A percentile compares a stretch with the other conserved stretches of the same genome.
phyloP scores from a whole-genome alignment of 2,888 invertebrate genomes.

The Papilio gigon region DNA sequence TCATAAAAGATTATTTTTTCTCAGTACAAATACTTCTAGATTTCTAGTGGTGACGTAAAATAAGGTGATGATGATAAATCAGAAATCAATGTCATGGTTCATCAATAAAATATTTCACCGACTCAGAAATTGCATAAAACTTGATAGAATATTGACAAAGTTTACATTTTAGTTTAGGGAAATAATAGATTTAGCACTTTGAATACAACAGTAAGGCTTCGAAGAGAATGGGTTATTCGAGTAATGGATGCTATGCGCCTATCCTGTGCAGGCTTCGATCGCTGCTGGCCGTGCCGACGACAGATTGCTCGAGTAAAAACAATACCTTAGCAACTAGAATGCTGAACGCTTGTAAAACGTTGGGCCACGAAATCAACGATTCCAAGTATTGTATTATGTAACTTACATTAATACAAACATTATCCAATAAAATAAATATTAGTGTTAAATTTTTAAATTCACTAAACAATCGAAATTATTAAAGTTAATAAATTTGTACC shows the following conservation, averaged over 20 bases:
- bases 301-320: constrained; percentile 32
- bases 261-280: constrained; percentile 18
- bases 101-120: neutral
- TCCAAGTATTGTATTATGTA: neutral
- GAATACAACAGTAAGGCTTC: constrained; percentile 11
- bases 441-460: too few species aligned
- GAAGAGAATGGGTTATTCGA: constrained; percentile 14
- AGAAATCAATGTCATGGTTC: too few species aligned
- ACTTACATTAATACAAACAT: too few species aligned
- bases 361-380: constrained; percentile 6
- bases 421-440: too few species aligned
- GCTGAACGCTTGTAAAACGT: constrained; percentile 7
- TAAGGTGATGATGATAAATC: too few species aligned
- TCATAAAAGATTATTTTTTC: too few species aligned
- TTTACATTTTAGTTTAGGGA: constrained; percentile 1
- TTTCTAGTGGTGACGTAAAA: too few species aligned
- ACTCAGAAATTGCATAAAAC: neutral
- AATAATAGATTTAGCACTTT: constrained; percentile 15
- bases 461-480: too few species aligned
- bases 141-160: neutral
- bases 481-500: too few species aligned
- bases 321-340: constrained; percentile 32
- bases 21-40: too few species aligned
- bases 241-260: constrained; percentile 22
- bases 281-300: constrained; percentile 22